A percentile compares a stretch with the other conserved stretches of the same genome.
Conservation (phyloP, 2,888 invertebrate species). For the Chrysopilus asiliformis region DNA sequence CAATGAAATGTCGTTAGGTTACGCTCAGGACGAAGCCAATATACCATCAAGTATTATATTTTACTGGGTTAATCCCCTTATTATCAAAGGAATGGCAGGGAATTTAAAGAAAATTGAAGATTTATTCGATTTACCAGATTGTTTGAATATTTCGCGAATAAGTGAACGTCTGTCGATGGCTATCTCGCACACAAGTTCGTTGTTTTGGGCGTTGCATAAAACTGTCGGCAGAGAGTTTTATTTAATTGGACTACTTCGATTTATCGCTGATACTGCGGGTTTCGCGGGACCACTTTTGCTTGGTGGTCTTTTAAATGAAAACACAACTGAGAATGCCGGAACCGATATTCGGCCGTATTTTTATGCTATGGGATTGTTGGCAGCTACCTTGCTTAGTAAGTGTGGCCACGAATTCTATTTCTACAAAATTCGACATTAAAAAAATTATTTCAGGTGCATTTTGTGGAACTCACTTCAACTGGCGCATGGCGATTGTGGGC, state of each 20-base stretch:
- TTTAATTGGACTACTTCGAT: constrained; percentile 66
- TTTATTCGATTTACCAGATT: constrained; percentile 59
- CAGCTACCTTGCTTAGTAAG: constrained; percentile 54
- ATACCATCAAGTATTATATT: constrained; percentile 65
- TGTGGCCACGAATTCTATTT: no score
- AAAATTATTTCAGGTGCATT: constrained; percentile 47
- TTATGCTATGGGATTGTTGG: constrained; percentile 53
- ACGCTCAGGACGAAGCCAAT: constrained; percentile 65
- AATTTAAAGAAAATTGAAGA: constrained; percentile 63
- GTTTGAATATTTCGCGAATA: constrained; percentile 26
- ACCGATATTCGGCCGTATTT: constrained; percentile 50
- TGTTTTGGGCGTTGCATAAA: constrained; percentile 55
- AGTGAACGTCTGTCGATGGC: constrained; percentile 30
- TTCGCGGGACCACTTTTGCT: constrained; percentile 85
- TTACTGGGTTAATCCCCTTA: constrained; percentile 75
- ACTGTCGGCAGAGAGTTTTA: constrained; percentile 75
- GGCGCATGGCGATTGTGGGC: constrained; percentile 68
- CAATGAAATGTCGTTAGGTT: constrained; percentile 60
- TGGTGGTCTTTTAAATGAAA: constrained; percentile 54
- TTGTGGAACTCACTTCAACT: constrained; percentile 79
- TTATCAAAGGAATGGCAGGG: constrained; percentile 64
- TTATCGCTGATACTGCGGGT: constrained; percentile 66
- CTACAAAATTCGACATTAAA: constrained; percentile 1
- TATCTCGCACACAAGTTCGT: constrained; percentile 35
- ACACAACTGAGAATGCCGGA: constrained; percentile 52